Base-by-base conservation (phyloP, 2,888 invertebrate species). In the Plagodis dolabraria region DNA sequence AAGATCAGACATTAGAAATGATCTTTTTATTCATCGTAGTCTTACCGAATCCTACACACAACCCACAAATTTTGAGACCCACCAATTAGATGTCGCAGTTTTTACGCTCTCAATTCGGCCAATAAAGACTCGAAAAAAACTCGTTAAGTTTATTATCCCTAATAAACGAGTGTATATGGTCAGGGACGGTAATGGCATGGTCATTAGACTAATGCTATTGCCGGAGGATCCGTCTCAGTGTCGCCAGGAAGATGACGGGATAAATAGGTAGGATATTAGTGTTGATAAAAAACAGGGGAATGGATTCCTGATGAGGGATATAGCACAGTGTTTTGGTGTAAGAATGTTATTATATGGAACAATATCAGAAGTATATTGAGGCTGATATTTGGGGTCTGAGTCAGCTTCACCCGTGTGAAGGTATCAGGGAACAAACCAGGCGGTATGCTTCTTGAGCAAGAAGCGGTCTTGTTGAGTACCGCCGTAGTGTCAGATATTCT, bases 131-230 rank as follows among this genome's bases (percentile, higher is more conserved):
- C 68, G 68, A 72, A 87, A 87, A 88, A 87, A 88, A 83, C 86
- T 87, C 85, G 86, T 87, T 88, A 86, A 68, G 67, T 79, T 86
- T 81, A 87, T 88, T 86, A 86, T 82, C 81, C 82, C 79, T 87
- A 86, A 87, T 87, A 87, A 87, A 87, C 79, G 77, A 82, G 84
- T 76, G 79, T 83, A 82, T 83, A 85, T 82, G 81, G 80, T 63
- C 73, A 71, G 53, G 68, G 75, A 69, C 70, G 72, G 77, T 86
- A 83, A 87, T 86, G 83, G 79, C 72, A 70, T 70, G 74, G 83
- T 83, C 83, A 87, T 88, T 87, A 88, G 79, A 53, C 57, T 64
- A 60, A 65, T 67, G 67, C 54, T 65, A 65, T 64, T 40, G 57
- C 56, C 48, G 40, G 56, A 42, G 49, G 53, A 34, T 57, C 57